These are phyloP conservation scores for Venustaconcha ellipsiformis DNA, from an alignment of 1,140 invertebrate species.

Conservation along the genomic window DNA sequence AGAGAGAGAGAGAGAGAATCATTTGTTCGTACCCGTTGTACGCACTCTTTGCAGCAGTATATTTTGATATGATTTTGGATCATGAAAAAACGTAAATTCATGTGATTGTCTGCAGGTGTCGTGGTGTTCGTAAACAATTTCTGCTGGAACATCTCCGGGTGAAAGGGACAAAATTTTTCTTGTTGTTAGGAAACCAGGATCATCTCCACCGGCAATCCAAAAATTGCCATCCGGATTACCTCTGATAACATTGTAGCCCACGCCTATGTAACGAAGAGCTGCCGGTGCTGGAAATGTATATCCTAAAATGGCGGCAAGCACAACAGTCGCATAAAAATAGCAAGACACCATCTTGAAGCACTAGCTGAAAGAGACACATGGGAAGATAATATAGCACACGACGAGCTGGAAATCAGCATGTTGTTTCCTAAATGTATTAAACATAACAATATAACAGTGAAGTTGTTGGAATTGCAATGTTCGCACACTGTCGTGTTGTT, in stretches of 20 bases:
- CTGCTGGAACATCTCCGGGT: slow-evolving; percentile 9
- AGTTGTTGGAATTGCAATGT: no score
- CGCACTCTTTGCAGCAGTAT: slow-evolving; percentile 32
- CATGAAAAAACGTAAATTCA: slow-evolving; percentile 33
- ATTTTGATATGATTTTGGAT: slow-evolving; percentile 42
- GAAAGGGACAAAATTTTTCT: slow-evolving; percentile 36
- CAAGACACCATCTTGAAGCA: slow-evolving; percentile 1
- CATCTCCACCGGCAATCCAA: slow-evolving; percentile 35
- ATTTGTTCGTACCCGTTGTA: slow-evolving; percentile 23
- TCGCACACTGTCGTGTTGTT: no score
- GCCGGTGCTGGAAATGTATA: slow-evolving; percentile 8
- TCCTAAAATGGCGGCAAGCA: no score
- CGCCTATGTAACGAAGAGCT: slow-evolving; percentile 34
- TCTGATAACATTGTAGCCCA: slow-evolving; percentile 41
- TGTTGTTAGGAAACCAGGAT: slow-evolving; percentile 44
- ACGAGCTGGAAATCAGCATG: no score
- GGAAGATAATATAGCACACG: no score
- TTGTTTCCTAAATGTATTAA: no score
- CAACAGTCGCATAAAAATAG: slow-evolving; percentile 11
- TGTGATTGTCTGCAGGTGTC: slow-evolving; percentile 30
- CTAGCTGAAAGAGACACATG: no score
- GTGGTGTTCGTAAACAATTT: slow-evolving; percentile 34
- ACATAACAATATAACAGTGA: no score
- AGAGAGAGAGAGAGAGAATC: no score
- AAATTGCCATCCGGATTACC: slow-evolving; percentile 44